Conservation (phyloP, 2,888 invertebrate genomes). For the Orthonychiurus folsomi region DNA sequence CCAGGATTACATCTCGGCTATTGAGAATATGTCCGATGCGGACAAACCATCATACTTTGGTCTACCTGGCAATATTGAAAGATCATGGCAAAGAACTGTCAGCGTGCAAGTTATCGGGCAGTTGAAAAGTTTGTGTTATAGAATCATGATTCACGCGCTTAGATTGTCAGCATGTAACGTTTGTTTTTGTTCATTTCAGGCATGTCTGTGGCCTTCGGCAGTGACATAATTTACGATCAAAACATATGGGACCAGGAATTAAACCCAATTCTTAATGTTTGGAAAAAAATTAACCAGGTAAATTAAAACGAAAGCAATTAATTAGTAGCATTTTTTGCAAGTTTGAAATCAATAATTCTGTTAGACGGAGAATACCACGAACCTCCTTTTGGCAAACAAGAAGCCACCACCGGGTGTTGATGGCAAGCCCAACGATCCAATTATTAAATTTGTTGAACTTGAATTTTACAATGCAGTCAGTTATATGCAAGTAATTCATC, state of each 20-base stretch:
- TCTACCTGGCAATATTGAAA: conserved; percentile 75
- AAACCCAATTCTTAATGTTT: conserved; percentile 63
- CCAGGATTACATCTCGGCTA: conserved; percentile 59
- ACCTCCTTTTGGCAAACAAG: conserved; percentile 41
- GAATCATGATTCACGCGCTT: no score
- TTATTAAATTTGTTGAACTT: conserved; percentile 55
- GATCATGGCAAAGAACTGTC: conserved; percentile 68
- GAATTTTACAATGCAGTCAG: conserved; percentile 55
- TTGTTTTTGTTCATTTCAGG: background rate
- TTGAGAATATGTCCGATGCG: conserved; percentile 59
- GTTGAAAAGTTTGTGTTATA: conserved; percentile 49
- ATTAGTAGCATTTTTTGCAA: background rate
- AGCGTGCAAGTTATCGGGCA: conserved; percentile 54
- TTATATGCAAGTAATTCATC: conserved; percentile 56
- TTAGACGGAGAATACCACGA: conserved; percentile 11
- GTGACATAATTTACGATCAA: conserved; percentile 5
- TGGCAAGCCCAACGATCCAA: conserved; percentile 46
- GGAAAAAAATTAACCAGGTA: conserved; percentile 64
- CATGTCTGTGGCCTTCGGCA: background rate
- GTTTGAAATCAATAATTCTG: background rate
- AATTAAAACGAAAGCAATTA: background rate
- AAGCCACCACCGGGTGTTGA: conserved; percentile 30
- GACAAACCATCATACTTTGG: conserved; percentile 71
- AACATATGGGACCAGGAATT: conserved; percentile 53
- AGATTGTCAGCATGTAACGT: no score